Base-by-base conservation (phyloP, 2,113 vertebrate genomes). In the Cavia aperea region DNA sequence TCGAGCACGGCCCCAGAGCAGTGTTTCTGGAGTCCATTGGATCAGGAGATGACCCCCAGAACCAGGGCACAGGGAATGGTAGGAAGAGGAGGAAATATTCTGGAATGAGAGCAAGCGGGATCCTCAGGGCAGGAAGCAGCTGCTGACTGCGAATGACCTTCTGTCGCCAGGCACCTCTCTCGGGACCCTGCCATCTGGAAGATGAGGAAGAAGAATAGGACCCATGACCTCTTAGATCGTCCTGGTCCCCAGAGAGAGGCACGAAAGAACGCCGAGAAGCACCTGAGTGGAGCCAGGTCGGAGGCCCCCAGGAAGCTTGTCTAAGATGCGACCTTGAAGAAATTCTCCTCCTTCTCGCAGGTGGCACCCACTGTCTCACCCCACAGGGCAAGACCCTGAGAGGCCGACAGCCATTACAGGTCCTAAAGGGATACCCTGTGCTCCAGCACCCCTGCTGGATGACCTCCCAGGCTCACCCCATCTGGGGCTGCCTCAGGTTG, bases 1-100 rank as follows among this genome's bases (percentile, higher is more conserved):
- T 56, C 58, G 91, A 94, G 19, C 93, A 60, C 86, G 65, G 16
- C 72, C 93, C 94, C 88, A 96, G 90, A 81, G 46, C 93, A 87
- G 85, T 1, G 78, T 23, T 95, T 92, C 70, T 65, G 87, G 94
- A 96, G 83, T 31, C 51, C 86, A 75, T 7, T 16, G 63, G 92
- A 73, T 62, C 72, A 81, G 84, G 73, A 94, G 73, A 93, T 16
- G 54, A 58, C 86, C 68, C 72, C 93, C 87, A 65, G 66, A 88
- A 93, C 39, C 49, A 39, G 68, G 36, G 77, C 62, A 36, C 66
- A 66, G 33, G 29, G 54, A 70, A 19, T 49, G 16, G 63, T 68
- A 60, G 63, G 54, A 95, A n/a, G 13, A 87, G 63, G 46, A 85
- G 70, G 46, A 66, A 65, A 26, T 46, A 65, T 49, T 86, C 88